These are phyloP conservation scores for Cephus pygmeus DNA, from an alignment of 2,888 invertebrate genomes.

Conservation along the genomic window DNA sequence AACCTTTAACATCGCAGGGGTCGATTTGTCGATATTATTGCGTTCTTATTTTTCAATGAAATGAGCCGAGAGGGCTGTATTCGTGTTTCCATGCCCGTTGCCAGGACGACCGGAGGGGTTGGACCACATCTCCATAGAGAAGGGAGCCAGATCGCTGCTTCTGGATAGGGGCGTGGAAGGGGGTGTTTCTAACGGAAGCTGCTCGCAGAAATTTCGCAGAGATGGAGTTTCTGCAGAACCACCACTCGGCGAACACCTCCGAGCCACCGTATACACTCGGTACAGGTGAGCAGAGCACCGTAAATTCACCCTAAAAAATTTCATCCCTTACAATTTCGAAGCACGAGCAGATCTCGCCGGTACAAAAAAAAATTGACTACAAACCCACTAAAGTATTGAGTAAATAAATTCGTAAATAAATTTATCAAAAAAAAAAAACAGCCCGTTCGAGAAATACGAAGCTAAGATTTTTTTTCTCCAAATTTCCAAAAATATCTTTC, in stretches of 20 bases:
- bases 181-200: slow-evolving; percentile 59
- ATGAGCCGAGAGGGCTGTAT: slow-evolving; percentile 12
- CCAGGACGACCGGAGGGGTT: slow-evolving; percentile 63
- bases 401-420: not conserved
- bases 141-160: slow-evolving; percentile 36
- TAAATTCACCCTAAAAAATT: not conserved
- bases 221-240: slow-evolving; percentile 66
- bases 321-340: not conserved
- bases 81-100: slow-evolving; percentile 41
- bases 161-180: slow-evolving; percentile 45
- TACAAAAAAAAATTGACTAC: not conserved
- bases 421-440: not conserved
- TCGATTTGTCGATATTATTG: not conserved
- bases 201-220: slow-evolving; percentile 59
- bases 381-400: not conserved
- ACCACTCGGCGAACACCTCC: slow-evolving; percentile 64
- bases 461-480: not conserved
- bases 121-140: slow-evolving; percentile 57
- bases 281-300: slow-evolving; percentile 47
- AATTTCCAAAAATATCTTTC: not conserved
- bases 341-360: not conserved
- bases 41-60: slow-evolving; percentile 13
- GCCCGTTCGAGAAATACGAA: not conserved
- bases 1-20: not conserved
- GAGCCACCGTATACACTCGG: slow-evolving; percentile 62